Conservation (phyloP, 2,113 vertebrate genomes). For the Pedionomus torquatus region DNA sequence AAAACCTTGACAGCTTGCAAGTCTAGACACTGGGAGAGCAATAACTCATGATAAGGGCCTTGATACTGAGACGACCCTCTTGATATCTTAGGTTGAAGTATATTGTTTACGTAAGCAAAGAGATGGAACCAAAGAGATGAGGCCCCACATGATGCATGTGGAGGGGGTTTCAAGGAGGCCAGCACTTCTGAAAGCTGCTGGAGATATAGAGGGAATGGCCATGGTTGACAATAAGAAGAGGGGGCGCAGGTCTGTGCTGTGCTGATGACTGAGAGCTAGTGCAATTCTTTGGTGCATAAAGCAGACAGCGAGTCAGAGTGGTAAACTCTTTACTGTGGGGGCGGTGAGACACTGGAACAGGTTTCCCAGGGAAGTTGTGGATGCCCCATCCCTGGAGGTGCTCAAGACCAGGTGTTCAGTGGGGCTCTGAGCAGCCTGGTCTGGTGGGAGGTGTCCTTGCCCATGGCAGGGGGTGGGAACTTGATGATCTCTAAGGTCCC, state of each 20-base stretch:
- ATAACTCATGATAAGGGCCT: neutral
- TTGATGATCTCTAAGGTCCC: too few relatives aligned
- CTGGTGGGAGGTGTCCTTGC: too few relatives aligned
- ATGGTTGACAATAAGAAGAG: neutral
- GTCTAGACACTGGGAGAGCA: neutral
- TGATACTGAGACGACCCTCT: neutral
- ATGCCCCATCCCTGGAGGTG: too few relatives aligned
- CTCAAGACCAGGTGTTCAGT: too few relatives aligned
- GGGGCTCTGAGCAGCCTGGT: too few relatives aligned
- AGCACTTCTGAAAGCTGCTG: neutral
- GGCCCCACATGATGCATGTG: neutral
- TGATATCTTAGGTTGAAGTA: neutral
- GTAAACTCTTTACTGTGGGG: too few relatives aligned
- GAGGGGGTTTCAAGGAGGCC: neutral
- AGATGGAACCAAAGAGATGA: neutral
- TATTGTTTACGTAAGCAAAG: neutral
- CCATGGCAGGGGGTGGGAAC: too few relatives aligned
- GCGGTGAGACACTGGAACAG: too few relatives aligned
- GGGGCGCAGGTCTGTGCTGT: accelerated
- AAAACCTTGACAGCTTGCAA: neutral
- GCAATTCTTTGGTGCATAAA: neutral
- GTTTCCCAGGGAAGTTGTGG: too few relatives aligned
- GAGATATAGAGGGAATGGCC: neutral
- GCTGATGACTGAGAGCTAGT: neutral
- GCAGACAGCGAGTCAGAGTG: neutral